Conservation (phyloP, 1,140 invertebrate species). For the Cydia strobilella region DNA sequence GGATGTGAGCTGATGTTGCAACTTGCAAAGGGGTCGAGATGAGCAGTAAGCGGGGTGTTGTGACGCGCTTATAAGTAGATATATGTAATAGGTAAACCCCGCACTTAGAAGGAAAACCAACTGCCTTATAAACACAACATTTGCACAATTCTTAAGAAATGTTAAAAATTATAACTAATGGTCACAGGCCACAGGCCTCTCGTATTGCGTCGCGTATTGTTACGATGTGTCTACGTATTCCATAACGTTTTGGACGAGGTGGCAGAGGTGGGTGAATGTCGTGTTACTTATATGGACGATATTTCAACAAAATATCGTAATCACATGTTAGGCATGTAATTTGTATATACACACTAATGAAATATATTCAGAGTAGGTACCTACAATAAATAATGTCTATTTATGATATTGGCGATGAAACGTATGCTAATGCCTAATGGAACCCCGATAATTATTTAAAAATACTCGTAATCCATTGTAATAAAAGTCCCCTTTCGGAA, state of each 20-base stretch:
- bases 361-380: too few relatives aligned
- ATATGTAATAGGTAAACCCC: background rate
- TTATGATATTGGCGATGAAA: too few relatives aligned
- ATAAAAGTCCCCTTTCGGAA: too few relatives aligned
- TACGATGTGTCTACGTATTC: background rate
- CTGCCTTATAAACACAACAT: background rate
- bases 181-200: background rate
- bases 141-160: conserved; percentile 1
- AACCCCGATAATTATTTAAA: too few relatives aligned
- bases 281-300: background rate
- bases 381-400: too few relatives aligned
- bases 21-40: too few relatives aligned
- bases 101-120: background rate
- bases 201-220: background rate
- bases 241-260: background rate
- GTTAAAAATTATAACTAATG: background rate
- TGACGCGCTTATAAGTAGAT: background rate
- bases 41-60: background rate
- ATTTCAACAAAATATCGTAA: background rate
- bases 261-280: background rate
- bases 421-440: too few relatives aligned
- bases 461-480: too few relatives aligned
- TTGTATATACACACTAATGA: too few relatives aligned
- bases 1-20: too few relatives aligned
- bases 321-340: too few relatives aligned